A percentile compares a stretch with the other conserved stretches of the same genome.
Conservation (phyloP, 2,797 vertebrate species). For the Parauchenoglanis punctatus region DNA sequence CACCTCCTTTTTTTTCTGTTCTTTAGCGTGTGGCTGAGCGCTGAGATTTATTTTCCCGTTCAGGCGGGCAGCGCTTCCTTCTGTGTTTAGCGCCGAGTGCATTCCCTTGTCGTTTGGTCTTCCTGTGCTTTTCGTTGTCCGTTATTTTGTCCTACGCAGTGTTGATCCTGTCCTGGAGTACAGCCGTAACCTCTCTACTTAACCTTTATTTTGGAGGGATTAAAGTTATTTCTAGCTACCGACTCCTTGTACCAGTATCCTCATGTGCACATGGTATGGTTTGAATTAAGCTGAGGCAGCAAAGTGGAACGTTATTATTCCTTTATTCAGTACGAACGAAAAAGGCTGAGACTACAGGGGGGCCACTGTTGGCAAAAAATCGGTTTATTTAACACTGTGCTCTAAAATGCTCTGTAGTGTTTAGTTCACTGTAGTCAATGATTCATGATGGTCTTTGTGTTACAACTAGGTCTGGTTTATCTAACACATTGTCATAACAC, state of each 20-base stretch:
- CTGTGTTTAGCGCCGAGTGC: slow-evolving; percentile 6
- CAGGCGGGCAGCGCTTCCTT: slow-evolving; percentile 21
- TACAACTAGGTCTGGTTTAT: background rate
- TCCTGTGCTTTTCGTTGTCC: slow-evolving; percentile 11
- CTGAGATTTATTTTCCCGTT: slow-evolving; percentile 12
- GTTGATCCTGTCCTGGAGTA: background rate
- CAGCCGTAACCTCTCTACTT: background rate
- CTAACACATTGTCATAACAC: no score
- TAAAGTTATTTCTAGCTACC: slow-evolving; percentile 3
- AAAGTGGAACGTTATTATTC: background rate
- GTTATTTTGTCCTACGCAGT: background rate
- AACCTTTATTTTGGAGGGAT: slow-evolving; percentile 14
- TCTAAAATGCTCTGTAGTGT: background rate
- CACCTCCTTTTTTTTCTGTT: background rate
- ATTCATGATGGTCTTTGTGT: background rate
- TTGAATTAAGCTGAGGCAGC: background rate
- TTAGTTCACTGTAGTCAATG: background rate
- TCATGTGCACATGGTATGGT: slow-evolving; percentile 14
- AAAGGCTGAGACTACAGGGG: background rate
- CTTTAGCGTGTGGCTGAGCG: slow-evolving; percentile 4
- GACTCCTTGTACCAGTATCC: background rate
- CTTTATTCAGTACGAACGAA: background rate
- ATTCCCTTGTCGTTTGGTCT: background rate
- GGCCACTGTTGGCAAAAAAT: background rate
- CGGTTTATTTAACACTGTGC: background rate